Evolutionary conservation across 2,113 vertebrate genomes (phyloP).

Genomic region (Seriola dumerili): DNA sequence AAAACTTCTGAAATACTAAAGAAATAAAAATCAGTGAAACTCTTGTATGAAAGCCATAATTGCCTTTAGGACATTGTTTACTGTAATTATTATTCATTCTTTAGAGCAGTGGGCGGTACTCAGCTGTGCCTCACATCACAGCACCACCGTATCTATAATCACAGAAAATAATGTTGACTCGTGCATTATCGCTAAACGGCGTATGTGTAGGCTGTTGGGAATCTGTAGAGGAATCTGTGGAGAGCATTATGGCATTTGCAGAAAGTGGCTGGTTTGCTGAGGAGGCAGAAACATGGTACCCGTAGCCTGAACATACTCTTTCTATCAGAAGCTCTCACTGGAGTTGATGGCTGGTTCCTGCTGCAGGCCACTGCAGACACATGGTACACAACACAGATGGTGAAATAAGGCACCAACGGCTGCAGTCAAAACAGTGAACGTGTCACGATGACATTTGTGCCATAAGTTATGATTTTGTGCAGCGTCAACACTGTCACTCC

Average conservation of each 20-base stretch:
- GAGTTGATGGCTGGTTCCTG: slow-evolving; percentile 65
- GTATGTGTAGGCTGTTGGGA: slow-evolving; percentile 40
- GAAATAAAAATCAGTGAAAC: slow-evolving; percentile 3
- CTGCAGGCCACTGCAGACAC: slow-evolving; percentile 72
- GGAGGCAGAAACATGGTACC: slow-evolving; percentile 52
- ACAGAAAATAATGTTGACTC: slow-evolving; percentile 55
- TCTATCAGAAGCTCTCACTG: slow-evolving; percentile 52
- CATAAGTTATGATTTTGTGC: slow-evolving; percentile 60
- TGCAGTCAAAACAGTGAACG: slow-evolving; percentile 66
- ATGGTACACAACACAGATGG: slow-evolving; percentile 67
- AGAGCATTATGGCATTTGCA: slow-evolving; percentile 53
- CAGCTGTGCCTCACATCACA: slow-evolving; percentile 53
- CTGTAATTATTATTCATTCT: slow-evolving; percentile 72
- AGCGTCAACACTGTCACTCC: slow-evolving; percentile 26
- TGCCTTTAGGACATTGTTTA: slow-evolving; percentile 64
- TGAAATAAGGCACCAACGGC: slow-evolving; percentile 59
- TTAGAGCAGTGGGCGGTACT: slow-evolving; percentile 48
- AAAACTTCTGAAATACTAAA: slow-evolving; percentile 31
- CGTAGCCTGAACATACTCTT: slow-evolving; percentile 45
- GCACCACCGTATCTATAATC: slow-evolving; percentile 41
- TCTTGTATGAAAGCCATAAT: slow-evolving; percentile 39
- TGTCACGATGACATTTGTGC: slow-evolving; percentile 65
- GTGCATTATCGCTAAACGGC: slow-evolving; percentile 42
- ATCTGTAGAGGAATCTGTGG: slow-evolving; percentile 52
- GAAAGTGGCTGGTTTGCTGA: slow-evolving; percentile 54